phyloP scores from a whole-genome alignment of 2,888 invertebrate species.

The Luffia ferchaultella region DNA sequence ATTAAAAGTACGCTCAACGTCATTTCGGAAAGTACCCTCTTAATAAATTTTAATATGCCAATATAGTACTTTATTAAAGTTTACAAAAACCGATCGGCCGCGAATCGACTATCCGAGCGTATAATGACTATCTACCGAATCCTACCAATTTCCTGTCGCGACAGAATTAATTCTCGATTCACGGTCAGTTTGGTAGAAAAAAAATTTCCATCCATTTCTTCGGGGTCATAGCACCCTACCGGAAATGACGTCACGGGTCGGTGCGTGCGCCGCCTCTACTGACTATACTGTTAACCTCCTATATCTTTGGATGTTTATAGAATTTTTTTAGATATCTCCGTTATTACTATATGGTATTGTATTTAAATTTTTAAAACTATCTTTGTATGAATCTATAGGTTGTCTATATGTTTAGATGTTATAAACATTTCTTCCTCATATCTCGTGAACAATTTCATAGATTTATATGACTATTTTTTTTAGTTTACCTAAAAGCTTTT shows the following conservation, averaged over 20 bases:
- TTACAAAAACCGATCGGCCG: not conserved
- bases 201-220: conserved; percentile 42
- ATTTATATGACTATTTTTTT: no score
- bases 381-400: no score
- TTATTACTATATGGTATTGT: no score
- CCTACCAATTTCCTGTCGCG: conserved; percentile 51
- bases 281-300: not conserved
- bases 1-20: no score
- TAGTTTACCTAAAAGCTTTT: no score
- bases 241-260: conserved; percentile 60
- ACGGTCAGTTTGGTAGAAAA: not conserved
- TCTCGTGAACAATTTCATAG: no score
- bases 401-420: no score
- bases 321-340: no score
- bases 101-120: conserved; percentile 16
- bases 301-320: not conserved
- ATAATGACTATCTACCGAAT: conserved; percentile 31
- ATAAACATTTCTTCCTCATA: no score
- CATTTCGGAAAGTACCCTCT: no score
- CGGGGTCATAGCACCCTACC: conserved; percentile 62
- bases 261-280: conserved; percentile 33
- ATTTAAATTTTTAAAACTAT: no score
- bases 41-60: not conserved
- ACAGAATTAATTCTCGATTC: conserved; percentile 20
- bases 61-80: not conserved